Base-by-base conservation (phyloP, 1,140 invertebrate genomes). In the Halyomorpha halys region DNA sequence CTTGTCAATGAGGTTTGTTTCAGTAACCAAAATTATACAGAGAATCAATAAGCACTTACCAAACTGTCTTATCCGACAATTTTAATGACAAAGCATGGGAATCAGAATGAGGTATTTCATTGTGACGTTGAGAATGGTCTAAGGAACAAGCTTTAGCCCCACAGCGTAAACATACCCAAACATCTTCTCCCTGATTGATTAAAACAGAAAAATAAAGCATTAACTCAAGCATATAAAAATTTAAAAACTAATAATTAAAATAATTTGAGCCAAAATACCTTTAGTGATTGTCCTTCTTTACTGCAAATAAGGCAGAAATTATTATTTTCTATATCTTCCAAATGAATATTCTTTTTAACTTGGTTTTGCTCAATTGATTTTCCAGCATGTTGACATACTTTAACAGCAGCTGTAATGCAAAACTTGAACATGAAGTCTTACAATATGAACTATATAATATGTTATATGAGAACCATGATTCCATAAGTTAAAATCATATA, bases 91-190 rank as follows among this genome's bases (percentile, higher is more conserved):
- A 70, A 9, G 81, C 79, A 76, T 95, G 91, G 16, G 75, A 78
- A 70, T 88, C 86, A 11, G 86, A 91, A 67, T 81, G 83, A 3
- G 87, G 84, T 1, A 80, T 88, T 69, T 85, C 76, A 72, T 81
- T 87, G 75, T 95, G 91, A 56, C 83, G 77, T 14, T 89, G 69
- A 1, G 89, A 87, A 76, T 95, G 91, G 13, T 79, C 77, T 62
- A 83, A 78, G 44, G 86, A 88, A 76, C 91, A 94, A 44, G 84
- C 81, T 74, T 88, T 84, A 60, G 84, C 74, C 15, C 87, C 89
- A 78, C 79, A 81, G 65, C 77, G 75, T 30, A 80, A 68, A 69
- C 80, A 81, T 47, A 80, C 68, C 76, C 77, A 80, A 23, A 78
- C 21, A 15, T 68, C 68, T 54, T 69, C 59, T 74, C 59, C 59